Evolutionary conservation across 2,113 vertebrate species (phyloP).

Genomic region (Gavia stellata): DNA sequence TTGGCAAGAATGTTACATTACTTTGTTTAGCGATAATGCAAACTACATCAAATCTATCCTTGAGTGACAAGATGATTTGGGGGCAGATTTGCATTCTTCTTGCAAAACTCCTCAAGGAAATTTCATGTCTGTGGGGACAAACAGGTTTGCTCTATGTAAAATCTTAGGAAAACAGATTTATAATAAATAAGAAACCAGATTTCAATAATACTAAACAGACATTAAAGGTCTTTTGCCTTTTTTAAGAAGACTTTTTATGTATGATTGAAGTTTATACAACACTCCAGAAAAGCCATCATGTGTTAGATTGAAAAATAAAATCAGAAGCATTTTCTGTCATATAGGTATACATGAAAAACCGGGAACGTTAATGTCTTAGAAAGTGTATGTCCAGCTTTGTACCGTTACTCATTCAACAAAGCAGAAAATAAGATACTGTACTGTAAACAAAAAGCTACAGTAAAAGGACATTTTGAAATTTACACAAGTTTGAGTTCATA

Average conservation of each 20-base stretch:
- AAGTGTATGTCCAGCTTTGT: constrained; percentile 75
- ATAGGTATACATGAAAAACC: constrained; percentile 76
- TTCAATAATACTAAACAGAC: constrained; percentile 67
- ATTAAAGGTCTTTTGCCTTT: constrained; percentile 72
- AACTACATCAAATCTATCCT: not conserved
- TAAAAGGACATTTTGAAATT: constrained; percentile 79
- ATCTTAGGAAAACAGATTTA: constrained; percentile 18
- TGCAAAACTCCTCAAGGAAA: not conserved
- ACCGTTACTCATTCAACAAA: constrained; percentile 75
- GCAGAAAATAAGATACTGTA: constrained; percentile 74
- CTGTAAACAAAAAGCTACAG: constrained; percentile 78
- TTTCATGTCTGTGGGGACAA: not conserved
- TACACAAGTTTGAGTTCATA: constrained; percentile 80
- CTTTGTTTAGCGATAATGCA: not conserved
- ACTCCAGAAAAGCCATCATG: constrained; percentile 76
- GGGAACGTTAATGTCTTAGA: constrained; percentile 73
- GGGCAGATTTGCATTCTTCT: not conserved
- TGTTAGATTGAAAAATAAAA: constrained; percentile 81
- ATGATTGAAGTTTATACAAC: constrained; percentile 79
- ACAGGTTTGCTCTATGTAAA: not conserved
- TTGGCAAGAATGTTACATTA: not conserved
- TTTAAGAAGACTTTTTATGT: constrained; percentile 79
- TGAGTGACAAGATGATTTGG: not conserved
- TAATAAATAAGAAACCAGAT: constrained; percentile 43
- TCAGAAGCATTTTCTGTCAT: constrained; percentile 76